Conservation (phyloP, 1,140 invertebrate genomes). For the Lutraria rhynchaena region DNA sequence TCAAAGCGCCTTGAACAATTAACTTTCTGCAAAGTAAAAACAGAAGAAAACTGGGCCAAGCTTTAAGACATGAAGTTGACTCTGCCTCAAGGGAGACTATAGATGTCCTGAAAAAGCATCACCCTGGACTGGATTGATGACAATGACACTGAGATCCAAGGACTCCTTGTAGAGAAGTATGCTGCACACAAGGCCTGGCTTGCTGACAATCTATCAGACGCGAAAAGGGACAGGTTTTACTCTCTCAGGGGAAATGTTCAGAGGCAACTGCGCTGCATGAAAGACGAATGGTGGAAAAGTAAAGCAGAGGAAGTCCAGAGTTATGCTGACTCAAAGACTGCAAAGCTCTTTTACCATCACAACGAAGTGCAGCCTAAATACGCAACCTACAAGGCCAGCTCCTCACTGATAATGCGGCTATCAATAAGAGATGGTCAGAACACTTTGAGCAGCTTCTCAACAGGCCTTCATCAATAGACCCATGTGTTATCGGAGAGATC, state of each 20-base stretch:
- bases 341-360: too few species aligned
- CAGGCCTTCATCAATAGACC: too few species aligned
- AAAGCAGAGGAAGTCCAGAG: too few species aligned
- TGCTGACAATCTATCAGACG: conserved; percentile 3
- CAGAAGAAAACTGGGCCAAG: conserved; percentile 32
- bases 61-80: conserved; percentile 22
- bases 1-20: not conserved
- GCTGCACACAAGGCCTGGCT: conserved; percentile 8
- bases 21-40: conserved; percentile 23
- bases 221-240: conserved; percentile 24
- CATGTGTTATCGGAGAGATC: too few species aligned
- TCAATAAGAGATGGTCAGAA: too few species aligned
- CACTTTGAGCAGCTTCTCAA: too few species aligned
- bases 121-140: conserved; percentile 14
- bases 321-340: too few species aligned
- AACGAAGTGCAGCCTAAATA: too few species aligned
- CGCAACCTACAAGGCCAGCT: too few species aligned
- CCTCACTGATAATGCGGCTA: too few species aligned
- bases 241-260: not conserved
- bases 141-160: not conserved
- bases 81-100: conserved; percentile 18
- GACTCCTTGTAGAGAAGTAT: not conserved
- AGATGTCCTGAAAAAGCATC: conserved; percentile 24
- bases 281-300: too few species aligned
- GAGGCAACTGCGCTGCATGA: conserved; percentile 6